Conservation (phyloP, 2,888 invertebrate species). For the Caenorhabditis auriculariae region DNA sequence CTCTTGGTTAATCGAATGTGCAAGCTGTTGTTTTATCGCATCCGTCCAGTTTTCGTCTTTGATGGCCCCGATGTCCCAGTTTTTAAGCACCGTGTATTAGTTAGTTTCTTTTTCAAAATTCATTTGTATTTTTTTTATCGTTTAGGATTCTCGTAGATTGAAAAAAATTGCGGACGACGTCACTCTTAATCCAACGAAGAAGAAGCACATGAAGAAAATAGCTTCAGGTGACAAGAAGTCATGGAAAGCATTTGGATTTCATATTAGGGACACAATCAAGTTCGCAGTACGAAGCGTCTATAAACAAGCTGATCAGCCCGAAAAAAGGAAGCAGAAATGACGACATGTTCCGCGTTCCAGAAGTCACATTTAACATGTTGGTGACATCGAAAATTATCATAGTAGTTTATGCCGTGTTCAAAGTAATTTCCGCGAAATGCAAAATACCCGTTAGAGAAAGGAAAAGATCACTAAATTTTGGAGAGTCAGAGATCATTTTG, state of each 20-base stretch:
- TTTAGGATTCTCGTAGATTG: conserved; percentile 44
- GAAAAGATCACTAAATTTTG: no score
- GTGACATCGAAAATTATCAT: no score
- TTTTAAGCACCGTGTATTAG: conserved; percentile 76
- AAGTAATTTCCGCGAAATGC: no score
- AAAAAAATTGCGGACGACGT: conserved; percentile 41
- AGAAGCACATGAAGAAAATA: conserved; percentile 22
- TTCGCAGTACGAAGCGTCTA: conserved; percentile 8
- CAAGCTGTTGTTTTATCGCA: conserved; percentile 89
- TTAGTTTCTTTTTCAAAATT: conserved; percentile 19
- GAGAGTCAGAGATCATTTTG: no score
- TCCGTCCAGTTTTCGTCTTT: conserved; percentile 96
- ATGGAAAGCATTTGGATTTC: not conserved
- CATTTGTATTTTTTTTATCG: not conserved
- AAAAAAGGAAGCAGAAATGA: conserved; percentile 8
- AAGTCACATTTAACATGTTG: no score
- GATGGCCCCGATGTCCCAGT: conserved; percentile 86
- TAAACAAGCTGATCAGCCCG: conserved; percentile 8
- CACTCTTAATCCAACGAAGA: conserved; percentile 21
- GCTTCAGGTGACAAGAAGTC: conserved; percentile 12
- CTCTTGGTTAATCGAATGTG: conserved; percentile 90
- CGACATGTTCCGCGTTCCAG: no score
- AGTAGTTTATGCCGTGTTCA: no score
- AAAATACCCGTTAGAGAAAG: no score
- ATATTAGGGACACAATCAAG: conserved; percentile 3